Evolutionary conservation across 2,888 invertebrate species (phyloP), one percentile per base, ranked within the genome.

Genomic region (Allygus modestus): DNA sequence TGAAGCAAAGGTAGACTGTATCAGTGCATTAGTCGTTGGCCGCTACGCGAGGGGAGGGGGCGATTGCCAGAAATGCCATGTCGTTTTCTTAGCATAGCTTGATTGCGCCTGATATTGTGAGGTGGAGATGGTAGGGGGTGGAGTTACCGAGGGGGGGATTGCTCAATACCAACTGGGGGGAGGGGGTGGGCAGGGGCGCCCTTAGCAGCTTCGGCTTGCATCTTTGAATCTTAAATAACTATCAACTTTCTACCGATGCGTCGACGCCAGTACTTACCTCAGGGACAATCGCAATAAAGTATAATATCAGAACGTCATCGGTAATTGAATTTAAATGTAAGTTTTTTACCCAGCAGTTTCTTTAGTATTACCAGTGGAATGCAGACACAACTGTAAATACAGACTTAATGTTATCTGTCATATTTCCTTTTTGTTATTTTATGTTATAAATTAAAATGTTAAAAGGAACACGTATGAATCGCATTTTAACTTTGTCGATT

Each of bases 71-170:
- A 69, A 71, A 71, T 71, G 20, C 71, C 17, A 69, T 20, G 71
- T 71, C 71, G 71, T 71, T 71, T 31, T 71, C 71, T 71, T 33
- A 41, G 41, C 65, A 65, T 65, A 41, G 71, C 71, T 37, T 69
- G 31, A 69, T 28, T 71, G 71, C 71, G 11, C n/a, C 37, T 33
- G 37, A 37, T 71, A 71, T 41, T 20, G 71, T 71, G 33, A 41
- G 71, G 69, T 28, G 37, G 71, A n/a, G 28, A 17, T 41, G 4
- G 71, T n/a, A 0, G 7, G 33, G 31, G 69, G 69, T 20, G 71
- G 71, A 5, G 69, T 17, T 37, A 15, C 7, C 33, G 17, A 33
- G 33, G 71, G 28, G 71, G 41, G 71, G 33, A 71, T 71, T 71
- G 71, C 71, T 71, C 71, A 71, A 71, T 71, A 71, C 71, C 20